phyloP scores from a whole-genome alignment of 2,113 vertebrate species.

The Neodon shergylaensis region DNA sequence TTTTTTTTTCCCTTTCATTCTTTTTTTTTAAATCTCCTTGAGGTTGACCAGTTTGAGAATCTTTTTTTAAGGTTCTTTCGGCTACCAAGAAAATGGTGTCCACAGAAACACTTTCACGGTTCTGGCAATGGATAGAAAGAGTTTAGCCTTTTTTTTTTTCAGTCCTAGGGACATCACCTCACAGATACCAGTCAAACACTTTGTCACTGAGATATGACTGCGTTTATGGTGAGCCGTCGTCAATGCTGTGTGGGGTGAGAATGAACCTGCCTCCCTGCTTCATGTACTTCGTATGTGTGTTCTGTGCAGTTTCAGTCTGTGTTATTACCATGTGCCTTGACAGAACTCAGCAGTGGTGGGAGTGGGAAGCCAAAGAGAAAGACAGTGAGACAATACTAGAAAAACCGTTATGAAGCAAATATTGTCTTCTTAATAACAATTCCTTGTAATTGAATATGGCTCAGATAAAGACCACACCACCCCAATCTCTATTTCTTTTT shows the following conservation, averaged over 20 bases:
- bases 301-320: not conserved
- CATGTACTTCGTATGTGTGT: not conserved
- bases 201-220: not conserved
- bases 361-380: not conserved
- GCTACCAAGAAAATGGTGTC: slow-evolving; percentile 18
- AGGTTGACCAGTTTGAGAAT: not conserved
- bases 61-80: slow-evolving; percentile 12
- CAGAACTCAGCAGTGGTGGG: not conserved
- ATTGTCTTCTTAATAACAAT: slow-evolving; percentile 16
- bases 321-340: not conserved
- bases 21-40: not conserved
- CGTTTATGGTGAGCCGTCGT: not conserved
- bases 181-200: not conserved
- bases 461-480: not conserved
- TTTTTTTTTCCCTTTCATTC: not conserved
- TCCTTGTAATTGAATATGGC: not conserved
- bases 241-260: not conserved
- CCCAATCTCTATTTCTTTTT: not conserved
- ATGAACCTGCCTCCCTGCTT: not conserved
- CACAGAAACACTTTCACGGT: not conserved
- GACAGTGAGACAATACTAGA: slow-evolving; percentile 2
- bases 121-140: slow-evolving; percentile 12
- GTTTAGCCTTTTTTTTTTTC: not conserved
- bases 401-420: not conserved
- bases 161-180: not conserved